phyloP scores from a whole-genome alignment of 2,113 vertebrate genomes.

The Crotalus tigris region DNA sequence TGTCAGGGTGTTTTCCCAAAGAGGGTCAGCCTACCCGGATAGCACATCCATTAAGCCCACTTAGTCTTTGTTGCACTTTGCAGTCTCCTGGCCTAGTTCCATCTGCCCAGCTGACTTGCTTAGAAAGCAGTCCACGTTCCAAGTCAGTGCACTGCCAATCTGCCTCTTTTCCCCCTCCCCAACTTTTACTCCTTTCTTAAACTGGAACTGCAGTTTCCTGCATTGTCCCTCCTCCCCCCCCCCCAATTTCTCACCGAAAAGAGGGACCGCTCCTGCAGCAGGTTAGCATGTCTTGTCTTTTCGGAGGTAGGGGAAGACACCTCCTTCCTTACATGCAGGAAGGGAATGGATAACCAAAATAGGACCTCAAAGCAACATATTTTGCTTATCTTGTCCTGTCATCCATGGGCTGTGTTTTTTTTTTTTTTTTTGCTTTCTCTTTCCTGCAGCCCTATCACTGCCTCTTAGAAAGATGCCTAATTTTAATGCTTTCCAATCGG shows the following conservation, averaged over 20 bases:
- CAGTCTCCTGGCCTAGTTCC: constrained; percentile 50
- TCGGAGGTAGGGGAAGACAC: not conserved
- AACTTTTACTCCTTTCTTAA: constrained; percentile 39
- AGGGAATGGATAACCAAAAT: not conserved
- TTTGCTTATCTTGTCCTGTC: constrained; percentile 21
- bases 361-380: not conserved
- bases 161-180: constrained; percentile 50
- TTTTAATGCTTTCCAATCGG: constrained; percentile 36
- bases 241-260: not conserved
- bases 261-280: not conserved
- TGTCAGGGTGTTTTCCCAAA: not conserved
- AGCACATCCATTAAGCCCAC: constrained; percentile 44
- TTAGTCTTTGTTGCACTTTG: constrained; percentile 53
- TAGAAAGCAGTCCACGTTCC: constrained; percentile 68
- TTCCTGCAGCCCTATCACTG: constrained; percentile 25
- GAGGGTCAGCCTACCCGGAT: constrained; percentile 1
- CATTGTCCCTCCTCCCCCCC: not conserved
- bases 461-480: constrained; percentile 33
- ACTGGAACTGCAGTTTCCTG: constrained; percentile 19
- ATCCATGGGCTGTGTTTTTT: not conserved
- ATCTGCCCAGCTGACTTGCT: constrained; percentile 56
- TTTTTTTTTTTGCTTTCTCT: constrained; percentile 2
- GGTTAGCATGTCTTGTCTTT: not conserved
- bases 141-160: constrained; percentile 52
- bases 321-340: not conserved